Evolutionary conservation across 2,797 vertebrate genomes (phyloP), one percentile per base, ranked within the genome.

Genomic region (Cossypha niveicapilla): DNA sequence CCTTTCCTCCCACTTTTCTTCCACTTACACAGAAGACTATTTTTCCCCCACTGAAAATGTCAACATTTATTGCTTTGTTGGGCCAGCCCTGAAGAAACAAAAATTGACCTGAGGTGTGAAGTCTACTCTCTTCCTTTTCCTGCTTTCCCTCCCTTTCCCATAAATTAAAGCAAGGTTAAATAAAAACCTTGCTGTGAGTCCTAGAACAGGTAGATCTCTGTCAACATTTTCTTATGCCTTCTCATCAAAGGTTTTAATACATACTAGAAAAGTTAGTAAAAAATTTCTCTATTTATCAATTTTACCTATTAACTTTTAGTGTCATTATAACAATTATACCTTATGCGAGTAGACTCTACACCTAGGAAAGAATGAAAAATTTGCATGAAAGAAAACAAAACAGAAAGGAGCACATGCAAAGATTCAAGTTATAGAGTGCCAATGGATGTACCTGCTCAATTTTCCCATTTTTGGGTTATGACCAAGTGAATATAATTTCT

Each of bases 1-100:
- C 30, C 66, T 90, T 94, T 95, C 90, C 90, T 94, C 82, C 53
- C 37, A 77, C 67, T 91, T 96, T 47, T 91, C 90, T 80, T 80
- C 79, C 57, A 72, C 39, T 93, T 88, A 74, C 50, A 94, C 39
- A 86, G 70, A 84, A 72, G 45, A 61, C 28, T 83, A 21, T 23
- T 87, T 92, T 88, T 91, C 77, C 66, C 37, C 53, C 51, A 88
- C 35, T 62, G 67, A 90, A 93, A 88, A 88, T 78, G 62, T 88
- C 60, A 75, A 73, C 66, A 78, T 88, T 66, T 94, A 48, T 77
- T 88, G 54, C 66, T 88, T 92, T 92, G 70, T 95, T 88, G 70
- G 66, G 60, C 92, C 71, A 82, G 74, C 71, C 48, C 25, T 76
- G 63, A 76, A 94, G 63, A 88, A 95, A 85, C 27, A 86, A 85